phyloP scores from a whole-genome alignment of 2,888 invertebrate genomes.

The Philhelius pedissequus region DNA sequence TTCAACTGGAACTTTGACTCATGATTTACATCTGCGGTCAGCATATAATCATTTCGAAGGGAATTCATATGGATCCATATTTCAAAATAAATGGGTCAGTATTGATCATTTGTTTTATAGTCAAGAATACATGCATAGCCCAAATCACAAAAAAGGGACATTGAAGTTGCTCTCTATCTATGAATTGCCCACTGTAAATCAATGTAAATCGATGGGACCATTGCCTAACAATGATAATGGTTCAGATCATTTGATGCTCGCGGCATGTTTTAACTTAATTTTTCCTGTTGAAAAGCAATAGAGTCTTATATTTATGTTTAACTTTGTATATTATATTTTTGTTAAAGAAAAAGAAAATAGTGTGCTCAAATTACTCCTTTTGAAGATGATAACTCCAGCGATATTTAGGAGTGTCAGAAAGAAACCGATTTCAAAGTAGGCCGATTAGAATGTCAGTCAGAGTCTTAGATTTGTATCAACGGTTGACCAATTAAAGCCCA shows the following conservation, averaged over 20 bases:
- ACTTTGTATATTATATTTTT: no score
- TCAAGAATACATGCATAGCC: conserved; percentile 63
- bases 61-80: conserved; percentile 85
- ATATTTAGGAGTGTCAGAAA: no score
- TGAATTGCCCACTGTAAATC: conserved; percentile 82
- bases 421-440: no score
- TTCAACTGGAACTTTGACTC: conserved; percentile 82
- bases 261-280: conserved; percentile 82
- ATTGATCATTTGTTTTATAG: conserved; percentile 96
- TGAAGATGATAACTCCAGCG: no score
- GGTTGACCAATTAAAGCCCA: no score
- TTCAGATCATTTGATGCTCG: conserved; percentile 92
- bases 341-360: no score
- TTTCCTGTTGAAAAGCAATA: not conserved
- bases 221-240: conserved; percentile 88
- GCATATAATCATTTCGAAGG: conserved; percentile 82
- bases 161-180: conserved; percentile 83
- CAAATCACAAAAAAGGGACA: conserved; percentile 49
- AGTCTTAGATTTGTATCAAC: no score
- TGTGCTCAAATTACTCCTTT: no score
- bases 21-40: conserved; percentile 84
- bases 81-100: conserved; percentile 86
- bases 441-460: no score
- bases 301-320: no score
- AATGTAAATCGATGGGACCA: conserved; percentile 81